These are phyloP conservation scores for Sternarchorhynchus goeldii DNA, from an alignment of 2,797 vertebrate genomes.

Conservation along the genomic window DNA sequence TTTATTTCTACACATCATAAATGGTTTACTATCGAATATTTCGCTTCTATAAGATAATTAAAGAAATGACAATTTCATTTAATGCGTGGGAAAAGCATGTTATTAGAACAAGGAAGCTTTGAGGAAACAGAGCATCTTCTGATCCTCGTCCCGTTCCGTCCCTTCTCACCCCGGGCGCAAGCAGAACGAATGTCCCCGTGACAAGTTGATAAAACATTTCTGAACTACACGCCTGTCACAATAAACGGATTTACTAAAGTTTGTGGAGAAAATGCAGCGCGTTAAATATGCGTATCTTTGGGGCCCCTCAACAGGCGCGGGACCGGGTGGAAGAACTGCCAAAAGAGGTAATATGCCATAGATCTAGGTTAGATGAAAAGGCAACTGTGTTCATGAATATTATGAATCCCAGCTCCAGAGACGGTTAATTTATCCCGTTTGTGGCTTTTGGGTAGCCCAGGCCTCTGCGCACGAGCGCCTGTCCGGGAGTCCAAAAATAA, in stretches of 20 bases:
- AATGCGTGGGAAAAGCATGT: not conserved
- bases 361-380: slow-evolving; percentile 47
- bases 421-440: not conserved
- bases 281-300: slow-evolving; percentile 60
- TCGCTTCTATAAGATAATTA: not conserved
- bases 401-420: slow-evolving; percentile 2
- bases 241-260: slow-evolving; percentile 56
- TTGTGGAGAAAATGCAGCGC: slow-evolving; percentile 51
- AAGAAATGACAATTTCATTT: not conserved
- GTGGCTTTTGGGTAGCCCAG: too few relatives aligned
- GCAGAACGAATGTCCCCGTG: slow-evolving; percentile 55
- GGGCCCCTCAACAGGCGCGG: slow-evolving; percentile 53
- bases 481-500: not conserved
- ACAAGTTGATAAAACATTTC: slow-evolving; percentile 57
- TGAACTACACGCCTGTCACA: slow-evolving; percentile 51
- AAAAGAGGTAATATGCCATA: slow-evolving; percentile 50
- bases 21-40: not conserved
- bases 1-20: not conserved
- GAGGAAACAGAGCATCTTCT: not conserved
- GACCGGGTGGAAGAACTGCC: slow-evolving; percentile 52
- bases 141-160: slow-evolving; percentile 9
- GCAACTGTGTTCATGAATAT: slow-evolving; percentile 41
- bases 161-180: slow-evolving; percentile 34
- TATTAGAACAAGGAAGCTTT: not conserved
- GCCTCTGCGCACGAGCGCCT: not conserved